Base-by-base conservation (phyloP, 2,888 invertebrate genomes). In the Cremastobaeus sp. region DNA sequence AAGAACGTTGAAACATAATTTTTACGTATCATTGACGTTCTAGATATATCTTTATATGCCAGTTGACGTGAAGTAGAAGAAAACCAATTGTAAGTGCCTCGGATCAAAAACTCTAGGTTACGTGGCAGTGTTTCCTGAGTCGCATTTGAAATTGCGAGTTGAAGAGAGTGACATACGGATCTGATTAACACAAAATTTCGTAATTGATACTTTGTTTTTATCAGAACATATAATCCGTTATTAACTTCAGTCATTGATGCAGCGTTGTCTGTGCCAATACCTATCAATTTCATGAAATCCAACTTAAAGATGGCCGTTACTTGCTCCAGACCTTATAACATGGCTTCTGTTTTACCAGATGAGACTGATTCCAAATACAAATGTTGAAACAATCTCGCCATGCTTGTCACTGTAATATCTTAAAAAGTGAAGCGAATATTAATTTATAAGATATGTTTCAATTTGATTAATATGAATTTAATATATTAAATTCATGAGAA, bases 51-150 rank as follows among this genome's bases (percentile, higher is more conserved):
- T 72, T 77, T 77, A 66, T 83, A 84, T 11, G 76, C 72, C 12
- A 72, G 9, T 52, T 68, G 70, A 11, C 82, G 70, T 30, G 78
- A 77, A 18, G 80, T 35, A 3, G 35, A 35, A 35, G 3, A 14
- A 8, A 83, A 84, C 82, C 83, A 84, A 11, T 81, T 81, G 48
- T 83, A 82, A 1, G 82, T 83, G 74, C 84, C 82, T 35, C 81
- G 76, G n/a, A 83, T 79, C 2, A 84, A 34, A 28, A 37, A 76
- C 48, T 84, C 82, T 12, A 84, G 73, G 74, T 83, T 77, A 45
- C 79, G 70, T 43, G 84, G 83, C 30, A 84, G 15, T 3, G 79
- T 79, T 14, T 80, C 47, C 55, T 79, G 72, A n/a, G 81, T 77
- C 0, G 84, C 83, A 69, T 79, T 74, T n/a, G 77, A 76, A 0